These are phyloP conservation scores for Stegodyphus dumicola DNA, from an alignment of 1,140 invertebrate species.

Conservation along the genomic window DNA sequence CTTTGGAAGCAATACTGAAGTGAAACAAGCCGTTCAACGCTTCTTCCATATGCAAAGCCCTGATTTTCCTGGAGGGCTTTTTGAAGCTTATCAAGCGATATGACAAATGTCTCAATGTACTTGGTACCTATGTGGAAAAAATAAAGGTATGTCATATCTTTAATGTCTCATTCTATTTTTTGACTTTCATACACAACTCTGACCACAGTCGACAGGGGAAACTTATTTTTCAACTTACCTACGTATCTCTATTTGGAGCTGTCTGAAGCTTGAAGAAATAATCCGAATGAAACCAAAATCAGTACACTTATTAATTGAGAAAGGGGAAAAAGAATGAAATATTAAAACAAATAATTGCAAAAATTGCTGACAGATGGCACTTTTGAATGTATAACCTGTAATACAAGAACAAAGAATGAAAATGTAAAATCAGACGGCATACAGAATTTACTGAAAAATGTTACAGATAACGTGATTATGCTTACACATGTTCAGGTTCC, in stretches of 20 bases:
- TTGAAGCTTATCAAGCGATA: too few species aligned
- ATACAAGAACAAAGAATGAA: not conserved
- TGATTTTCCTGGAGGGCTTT: too few species aligned
- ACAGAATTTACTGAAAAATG: not conserved
- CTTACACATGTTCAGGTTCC: not conserved
- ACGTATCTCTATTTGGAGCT: not conserved
- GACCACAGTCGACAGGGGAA: too few species aligned
- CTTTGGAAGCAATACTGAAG: too few species aligned
- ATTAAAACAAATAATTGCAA: not conserved
- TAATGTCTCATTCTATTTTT: too few species aligned
- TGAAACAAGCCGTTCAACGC: too few species aligned
- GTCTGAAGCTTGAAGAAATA: constrained; percentile 3
- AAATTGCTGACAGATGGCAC: not conserved
- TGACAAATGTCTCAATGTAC: too few species aligned
- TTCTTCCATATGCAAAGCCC: too few species aligned
- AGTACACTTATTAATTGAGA: not conserved
- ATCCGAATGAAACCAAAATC: not conserved
- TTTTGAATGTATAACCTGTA: not conserved
- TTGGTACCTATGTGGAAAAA: too few species aligned
- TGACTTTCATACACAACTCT: too few species aligned
- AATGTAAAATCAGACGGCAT: not conserved
- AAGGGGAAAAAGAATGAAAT: not conserved
- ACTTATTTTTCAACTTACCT: too few species aligned
- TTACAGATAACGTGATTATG: not conserved
- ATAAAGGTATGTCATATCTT: too few species aligned